Evolutionary conservation across 2,888 invertebrate species (phyloP), one percentile per base, ranked within the genome.

Genomic region (Pemphredon lugubris): DNA sequence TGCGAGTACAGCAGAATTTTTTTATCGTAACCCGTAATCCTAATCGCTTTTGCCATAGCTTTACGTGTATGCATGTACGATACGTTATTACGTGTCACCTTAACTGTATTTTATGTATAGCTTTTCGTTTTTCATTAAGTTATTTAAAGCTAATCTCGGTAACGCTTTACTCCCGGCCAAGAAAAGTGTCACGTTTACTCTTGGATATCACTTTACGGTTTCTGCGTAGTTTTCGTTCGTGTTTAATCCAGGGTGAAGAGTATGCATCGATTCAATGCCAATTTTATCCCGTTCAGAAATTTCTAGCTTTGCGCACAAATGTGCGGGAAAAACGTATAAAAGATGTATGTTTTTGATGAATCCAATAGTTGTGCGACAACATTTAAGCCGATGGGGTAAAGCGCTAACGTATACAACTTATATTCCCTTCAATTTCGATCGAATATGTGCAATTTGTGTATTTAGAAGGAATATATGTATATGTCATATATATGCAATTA

Each of bases 1-100:
- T 77, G 72, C 73, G 61, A 74, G 45, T 66, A 50, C 21, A 77
- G 73, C 75, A 68, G 68, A 82, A 65, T 74, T 73, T 61, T 72
- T 47, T 44, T 40, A 69, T 72, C 50, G 50, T 16, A 69, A 66
- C 34, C 42, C 32, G 18, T 26, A 65, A 58, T 48, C 18, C 48
- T 51, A 63, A 70, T 67, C 11, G 14, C 50, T 50, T 6, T 37
- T 18, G n/a, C 20, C 6, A n/a, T 7, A 1, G 11, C 40, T 21
- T 57, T 34, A 50, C 26, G 26, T 7, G 26, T 26, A 50, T 20
- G 20, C 34, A 57, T 14, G 30, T 7, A 30, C 32, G 45, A 23
- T 23, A 4, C 18, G 32, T 4, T 18, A 57, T 21, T 18, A 16
- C n/a, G n/a, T n/a, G n/a, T n/a, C n/a, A n/a, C n/a, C n/a, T n/a